Evolutionary conservation across 1,140 invertebrate species (phyloP), one percentile per base, ranked within the genome.

Genomic region (Apolygus lucorum): DNA sequence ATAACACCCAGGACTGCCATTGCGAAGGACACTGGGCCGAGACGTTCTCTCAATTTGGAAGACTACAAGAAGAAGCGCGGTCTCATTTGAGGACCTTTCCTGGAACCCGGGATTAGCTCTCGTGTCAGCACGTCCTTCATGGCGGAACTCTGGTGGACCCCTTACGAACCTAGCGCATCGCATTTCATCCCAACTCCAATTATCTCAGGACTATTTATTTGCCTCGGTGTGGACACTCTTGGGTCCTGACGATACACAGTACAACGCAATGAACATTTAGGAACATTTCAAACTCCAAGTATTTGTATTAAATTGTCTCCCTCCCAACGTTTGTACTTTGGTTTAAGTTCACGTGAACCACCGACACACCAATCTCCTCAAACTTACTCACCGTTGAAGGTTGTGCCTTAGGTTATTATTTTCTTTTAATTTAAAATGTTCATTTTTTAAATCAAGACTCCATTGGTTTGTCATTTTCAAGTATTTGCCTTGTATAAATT

Each of bases 1-100:
- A 83, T 90, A 13, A 84, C 90, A 69, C 88, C 90, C 28, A 91
- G 92, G 77, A 85, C 89, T 67, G 81, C 86, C 2, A 84, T 82
- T 75, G 85, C 88, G 52, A 89, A 89, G 77, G 90, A 93, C 74
- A 85, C 87, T 0, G 91, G 90, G 1, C 93, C 94, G 2, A 87
- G 88, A 72, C 79, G 94, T 71, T 95, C 93, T 0, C 80, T 98
- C n/a, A 97, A 98, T 78, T 81, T 98, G 65, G 93, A 96, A 79
- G 95, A 96, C 77, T 98, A 97, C 79, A 98, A 98, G 82, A 96
- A 96, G 81, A 91, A 94, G 77, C 86, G 94, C 72, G 94, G 95
- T 67, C 86, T 97, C 63, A 97, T 75, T 69, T 76, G 68, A 74
- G 24, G 8, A 8, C 17, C 22, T 14, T 25, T 26, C 34, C 34